Percentiles rank a stretch among this genome's conserved stretches.
Conservation (phyloP, 2,113 vertebrate species). For the Podarcis raffonei region DNA sequence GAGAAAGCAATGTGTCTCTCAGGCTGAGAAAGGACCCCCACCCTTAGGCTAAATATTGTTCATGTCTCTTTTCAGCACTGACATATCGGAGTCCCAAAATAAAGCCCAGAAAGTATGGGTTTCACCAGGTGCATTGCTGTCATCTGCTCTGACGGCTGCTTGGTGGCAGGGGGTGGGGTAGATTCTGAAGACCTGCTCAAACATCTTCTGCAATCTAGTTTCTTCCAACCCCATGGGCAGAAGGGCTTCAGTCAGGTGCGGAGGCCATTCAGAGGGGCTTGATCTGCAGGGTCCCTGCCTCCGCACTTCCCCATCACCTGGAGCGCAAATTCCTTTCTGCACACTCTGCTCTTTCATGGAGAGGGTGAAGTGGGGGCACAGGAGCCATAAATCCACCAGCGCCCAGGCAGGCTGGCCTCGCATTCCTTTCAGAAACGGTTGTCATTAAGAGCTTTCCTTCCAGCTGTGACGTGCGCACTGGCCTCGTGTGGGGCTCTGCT, state of each 20-base stretch:
- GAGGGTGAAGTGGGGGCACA: neutral
- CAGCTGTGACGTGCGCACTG: neutral
- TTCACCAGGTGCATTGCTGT: no score
- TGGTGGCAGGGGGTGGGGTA: no score
- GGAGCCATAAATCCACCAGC: neutral
- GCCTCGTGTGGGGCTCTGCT: neutral
- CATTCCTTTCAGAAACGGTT: neutral
- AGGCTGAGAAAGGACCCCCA: no score
- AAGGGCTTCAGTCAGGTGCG: neutral
- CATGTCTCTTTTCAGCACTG: neutral
- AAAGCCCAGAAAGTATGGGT: no score
- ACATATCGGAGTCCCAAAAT: neutral
- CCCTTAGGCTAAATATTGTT: neutral
- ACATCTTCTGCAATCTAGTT: no score
- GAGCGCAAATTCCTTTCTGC: neutral
- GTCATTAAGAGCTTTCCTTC: neutral
- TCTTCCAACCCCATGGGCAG: no score
- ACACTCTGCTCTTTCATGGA: neutral
- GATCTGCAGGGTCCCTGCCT: neutral
- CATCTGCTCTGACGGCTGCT: no score
- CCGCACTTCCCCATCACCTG: neutral
- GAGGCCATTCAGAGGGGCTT: neutral
- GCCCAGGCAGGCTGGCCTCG: neutral
- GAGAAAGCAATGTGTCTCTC: no score
- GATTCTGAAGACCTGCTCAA: no score